Evolutionary conservation across 2,797 vertebrate genomes (phyloP).

Genomic region (Darevskia mixta): DNA sequence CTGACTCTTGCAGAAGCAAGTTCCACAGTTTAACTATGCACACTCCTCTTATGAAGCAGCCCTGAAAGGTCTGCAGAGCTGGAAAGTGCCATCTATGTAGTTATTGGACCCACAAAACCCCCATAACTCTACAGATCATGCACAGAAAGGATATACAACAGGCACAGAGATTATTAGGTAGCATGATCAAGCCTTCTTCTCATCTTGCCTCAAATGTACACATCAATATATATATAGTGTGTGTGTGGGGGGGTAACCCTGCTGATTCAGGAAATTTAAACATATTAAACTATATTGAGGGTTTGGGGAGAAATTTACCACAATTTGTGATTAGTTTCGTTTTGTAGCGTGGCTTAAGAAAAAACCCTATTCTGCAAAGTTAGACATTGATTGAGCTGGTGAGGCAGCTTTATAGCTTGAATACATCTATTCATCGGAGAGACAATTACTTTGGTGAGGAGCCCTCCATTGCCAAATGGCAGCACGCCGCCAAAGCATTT

Average conservation of each 20-base stretch:
- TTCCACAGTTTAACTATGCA: no score
- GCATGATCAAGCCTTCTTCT: neutral
- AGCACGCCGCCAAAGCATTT: slow-evolving; percentile 46
- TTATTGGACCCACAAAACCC: neutral
- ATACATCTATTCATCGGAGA: neutral
- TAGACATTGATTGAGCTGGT: neutral
- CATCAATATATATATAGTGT: neutral
- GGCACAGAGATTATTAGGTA: neutral
- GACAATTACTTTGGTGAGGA: slow-evolving; percentile 29
- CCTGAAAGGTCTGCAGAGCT: no score
- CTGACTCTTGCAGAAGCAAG: no score
- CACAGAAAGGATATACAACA: neutral
- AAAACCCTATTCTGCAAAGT: slow-evolving; percentile 7
- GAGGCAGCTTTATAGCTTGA: neutral
- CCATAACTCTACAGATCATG: neutral
- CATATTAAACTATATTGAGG: neutral
- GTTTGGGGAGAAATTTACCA: neutral
- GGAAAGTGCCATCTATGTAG: neutral
- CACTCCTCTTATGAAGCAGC: neutral
- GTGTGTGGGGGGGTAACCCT: neutral
- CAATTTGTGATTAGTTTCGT: neutral
- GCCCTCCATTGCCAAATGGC: neutral
- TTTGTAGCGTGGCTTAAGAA: slow-evolving; percentile 2
- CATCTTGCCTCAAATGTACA: neutral
- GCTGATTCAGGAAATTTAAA: neutral